A percentile compares a stretch with the other conserved stretches of the same genome.
Conservation (phyloP, 2,113 vertebrate genomes). For the Strix aluco region DNA sequence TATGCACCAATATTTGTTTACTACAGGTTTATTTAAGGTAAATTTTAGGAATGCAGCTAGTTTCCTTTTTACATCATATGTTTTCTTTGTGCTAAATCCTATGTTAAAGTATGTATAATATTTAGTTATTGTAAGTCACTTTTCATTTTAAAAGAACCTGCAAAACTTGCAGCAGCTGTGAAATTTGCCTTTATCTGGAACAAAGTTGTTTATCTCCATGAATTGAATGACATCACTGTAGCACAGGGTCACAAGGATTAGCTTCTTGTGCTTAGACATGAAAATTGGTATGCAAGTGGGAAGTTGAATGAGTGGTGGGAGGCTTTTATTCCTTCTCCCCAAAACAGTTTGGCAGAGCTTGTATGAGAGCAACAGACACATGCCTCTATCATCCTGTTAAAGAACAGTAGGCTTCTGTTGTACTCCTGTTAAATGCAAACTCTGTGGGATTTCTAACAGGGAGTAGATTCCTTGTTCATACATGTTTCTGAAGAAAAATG, state of each 20-base stretch:
- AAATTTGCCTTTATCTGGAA: background rate
- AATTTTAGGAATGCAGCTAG: background rate
- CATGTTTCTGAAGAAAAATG: background rate
- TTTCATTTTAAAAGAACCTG: background rate
- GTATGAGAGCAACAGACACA: background rate
- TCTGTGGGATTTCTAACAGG: conserved; percentile 17
- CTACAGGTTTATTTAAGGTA: background rate
- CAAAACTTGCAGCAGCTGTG: background rate
- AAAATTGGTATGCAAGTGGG: conserved; percentile 64
- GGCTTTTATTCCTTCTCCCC: background rate
- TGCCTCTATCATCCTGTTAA: background rate
- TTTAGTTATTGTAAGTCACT: background rate
- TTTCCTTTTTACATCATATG: background rate
- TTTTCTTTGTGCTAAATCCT: background rate
- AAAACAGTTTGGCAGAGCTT: background rate
- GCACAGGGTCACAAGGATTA: background rate
- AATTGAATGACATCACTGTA: background rate
- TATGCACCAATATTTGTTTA: background rate
- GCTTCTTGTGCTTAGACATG: background rate
- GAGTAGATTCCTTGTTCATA: conserved; percentile 22
- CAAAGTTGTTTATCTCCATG: background rate
- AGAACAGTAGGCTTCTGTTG: conserved; percentile 13
- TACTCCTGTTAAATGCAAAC: background rate
- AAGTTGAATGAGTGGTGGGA: background rate
- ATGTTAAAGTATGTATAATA: background rate